These are phyloP conservation scores for Bergia sp. DNA, from an alignment of 92 coral and sea anemone species.

Conservation along the genomic window DNA sequence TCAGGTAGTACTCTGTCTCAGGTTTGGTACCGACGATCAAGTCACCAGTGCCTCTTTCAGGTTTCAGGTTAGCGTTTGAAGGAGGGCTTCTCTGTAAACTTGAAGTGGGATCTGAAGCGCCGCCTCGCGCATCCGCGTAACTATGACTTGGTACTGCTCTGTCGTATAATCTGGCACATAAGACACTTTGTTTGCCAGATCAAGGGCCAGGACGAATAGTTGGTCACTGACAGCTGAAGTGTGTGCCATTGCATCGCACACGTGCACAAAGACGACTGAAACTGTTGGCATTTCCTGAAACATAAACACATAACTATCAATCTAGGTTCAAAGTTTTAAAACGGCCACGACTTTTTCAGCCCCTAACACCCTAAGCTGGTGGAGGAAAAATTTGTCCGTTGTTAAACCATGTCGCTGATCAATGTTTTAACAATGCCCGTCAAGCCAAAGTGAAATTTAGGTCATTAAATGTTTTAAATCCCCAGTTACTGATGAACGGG, in stretches of 20 bases:
- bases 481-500: no score
- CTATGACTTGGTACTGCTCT: slow-evolving; percentile 27
- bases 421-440: no score
- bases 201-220: slow-evolving; percentile 70
- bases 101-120: slow-evolving; percentile 60
- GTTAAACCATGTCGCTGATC: no score
- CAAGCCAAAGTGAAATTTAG: no score
- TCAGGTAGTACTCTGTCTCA: no score
- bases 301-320: background rate
- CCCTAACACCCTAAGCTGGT: no score
- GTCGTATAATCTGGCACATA: slow-evolving; percentile 17
- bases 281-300: slow-evolving; percentile 26
- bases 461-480: no score
- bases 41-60: background rate
- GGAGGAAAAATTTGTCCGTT: no score
- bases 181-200: slow-evolving; percentile 58
- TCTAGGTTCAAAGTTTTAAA: background rate
- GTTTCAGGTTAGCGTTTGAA: slow-evolving; percentile 56
- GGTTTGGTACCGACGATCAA: no score
- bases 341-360: no score
- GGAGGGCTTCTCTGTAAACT: slow-evolving; percentile 68
- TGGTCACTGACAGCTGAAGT: slow-evolving; percentile 71
- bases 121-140: slow-evolving; percentile 37
- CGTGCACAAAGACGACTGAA: slow-evolving; percentile 54
- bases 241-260: slow-evolving; percentile 71